Evolutionary conservation across 2,888 invertebrate genomes (phyloP).

Genomic region (Phalera bucephala): DNA sequence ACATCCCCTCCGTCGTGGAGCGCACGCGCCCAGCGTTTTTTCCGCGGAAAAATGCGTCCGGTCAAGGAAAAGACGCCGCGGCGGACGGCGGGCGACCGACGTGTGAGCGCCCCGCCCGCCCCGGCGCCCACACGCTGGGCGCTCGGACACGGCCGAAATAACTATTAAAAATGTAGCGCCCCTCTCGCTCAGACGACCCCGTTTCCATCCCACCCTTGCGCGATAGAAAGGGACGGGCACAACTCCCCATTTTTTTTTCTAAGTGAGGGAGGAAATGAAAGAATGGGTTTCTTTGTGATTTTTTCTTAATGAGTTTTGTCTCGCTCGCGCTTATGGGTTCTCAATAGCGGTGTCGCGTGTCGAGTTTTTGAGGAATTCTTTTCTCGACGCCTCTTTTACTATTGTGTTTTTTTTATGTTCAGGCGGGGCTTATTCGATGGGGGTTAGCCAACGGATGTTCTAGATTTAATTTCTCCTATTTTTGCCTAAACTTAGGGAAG

Average conservation of each 20-base stretch:
- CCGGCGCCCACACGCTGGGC: constrained; percentile 39
- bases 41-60: constrained; percentile 82
- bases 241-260: constrained; percentile 75
- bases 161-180: constrained; percentile 75
- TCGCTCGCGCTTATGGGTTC: constrained; percentile 56
- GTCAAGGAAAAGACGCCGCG: constrained; percentile 78
- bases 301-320: constrained; percentile 70
- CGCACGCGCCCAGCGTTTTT: constrained; percentile 81
- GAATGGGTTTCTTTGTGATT: constrained; percentile 80
- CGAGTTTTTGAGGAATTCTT: constrained; percentile 69
- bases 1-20: constrained; percentile 78
- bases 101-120: constrained; percentile 36
- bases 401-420: constrained; percentile 68
- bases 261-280: constrained; percentile 81
- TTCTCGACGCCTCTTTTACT: constrained; percentile 75
- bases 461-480: constrained; percentile 55
- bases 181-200: constrained; percentile 75
- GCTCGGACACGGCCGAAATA: constrained; percentile 62
- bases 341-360: constrained; percentile 51
- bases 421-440: constrained; percentile 77
- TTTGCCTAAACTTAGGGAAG: constrained; percentile 57
- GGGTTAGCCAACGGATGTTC: constrained; percentile 69
- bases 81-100: constrained; percentile 47
- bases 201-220: constrained; percentile 60
- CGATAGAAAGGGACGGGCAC: constrained; percentile 71